Conservation (phyloP, 1,140 invertebrate genomes). For the Drosophila orosa region DNA sequence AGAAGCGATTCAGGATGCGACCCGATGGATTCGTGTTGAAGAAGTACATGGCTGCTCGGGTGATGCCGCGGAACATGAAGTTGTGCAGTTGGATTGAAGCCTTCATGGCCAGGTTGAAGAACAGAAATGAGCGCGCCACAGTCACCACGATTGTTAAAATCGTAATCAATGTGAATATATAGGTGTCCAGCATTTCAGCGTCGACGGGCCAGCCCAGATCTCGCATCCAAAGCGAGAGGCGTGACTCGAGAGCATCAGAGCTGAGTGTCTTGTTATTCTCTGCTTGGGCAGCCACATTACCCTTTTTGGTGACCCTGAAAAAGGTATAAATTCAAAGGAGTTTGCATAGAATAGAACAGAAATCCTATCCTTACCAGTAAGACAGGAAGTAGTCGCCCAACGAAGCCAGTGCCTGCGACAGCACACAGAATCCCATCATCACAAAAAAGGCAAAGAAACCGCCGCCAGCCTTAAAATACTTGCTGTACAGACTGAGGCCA, state of each 20-base stretch:
- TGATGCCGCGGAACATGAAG: conserved; percentile 91
- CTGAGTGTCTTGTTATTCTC: conserved; percentile 4
- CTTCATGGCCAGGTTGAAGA: conserved; percentile 89
- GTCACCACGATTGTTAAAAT: conserved; percentile 86
- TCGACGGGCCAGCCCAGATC: conserved; percentile 63
- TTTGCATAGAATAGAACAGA: not conserved
- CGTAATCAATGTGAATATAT: conserved; percentile 86
- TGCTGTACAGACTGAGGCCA: conserved; percentile 85
- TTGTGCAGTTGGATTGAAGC: conserved; percentile 91
- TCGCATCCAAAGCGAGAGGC: conserved; percentile 40
- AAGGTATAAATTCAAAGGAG: not conserved
- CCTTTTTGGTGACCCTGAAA: conserved; percentile 85
- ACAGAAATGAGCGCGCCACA: conserved; percentile 86
- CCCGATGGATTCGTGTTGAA: conserved; percentile 93
- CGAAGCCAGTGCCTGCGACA: conserved; percentile 87
- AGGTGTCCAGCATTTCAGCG: conserved; percentile 75
- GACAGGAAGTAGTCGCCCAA: conserved; percentile 88
- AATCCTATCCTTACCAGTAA: conserved; percentile 85
- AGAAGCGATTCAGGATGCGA: conserved; percentile 91
- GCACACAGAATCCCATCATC: conserved; percentile 82
- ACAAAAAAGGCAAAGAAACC: conserved; percentile 85
- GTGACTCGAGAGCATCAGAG: conserved; percentile 45
- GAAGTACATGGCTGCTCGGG: conserved; percentile 91
- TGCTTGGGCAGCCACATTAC: conserved; percentile 23
- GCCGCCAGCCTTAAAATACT: conserved; percentile 87